A percentile compares a stretch with the other conserved stretches of the same genome.
These are phyloP conservation scores for Platyscapa corneri DNA, from an alignment of 1,140 invertebrate species.

Conservation along the genomic window DNA sequence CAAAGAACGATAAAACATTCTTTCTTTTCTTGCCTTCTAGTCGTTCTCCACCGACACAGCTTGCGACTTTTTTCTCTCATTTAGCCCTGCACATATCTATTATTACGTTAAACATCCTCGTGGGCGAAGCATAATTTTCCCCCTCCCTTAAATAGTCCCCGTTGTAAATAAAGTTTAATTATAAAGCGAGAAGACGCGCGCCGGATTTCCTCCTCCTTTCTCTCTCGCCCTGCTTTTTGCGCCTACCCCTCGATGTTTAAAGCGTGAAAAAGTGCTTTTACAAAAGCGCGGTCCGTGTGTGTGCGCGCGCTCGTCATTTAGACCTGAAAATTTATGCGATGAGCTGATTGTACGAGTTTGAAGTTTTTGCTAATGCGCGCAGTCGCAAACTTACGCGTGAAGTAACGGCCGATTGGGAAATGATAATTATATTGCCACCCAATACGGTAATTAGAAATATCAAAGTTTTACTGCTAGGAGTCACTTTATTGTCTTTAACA, in stretches of 20 bases:
- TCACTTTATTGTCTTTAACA: neutral
- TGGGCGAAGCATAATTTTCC: slow-evolving; percentile 23
- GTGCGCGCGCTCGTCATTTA: neutral
- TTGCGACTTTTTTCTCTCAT: slow-evolving; percentile 5
- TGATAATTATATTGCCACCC: neutral
- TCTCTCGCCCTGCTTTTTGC: too few relatives aligned
- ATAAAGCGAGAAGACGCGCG: slow-evolving; percentile 20
- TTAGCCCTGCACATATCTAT: neutral
- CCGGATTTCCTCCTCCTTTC: slow-evolving; percentile 16
- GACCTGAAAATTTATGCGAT: slow-evolving; percentile 31
- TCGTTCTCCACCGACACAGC: neutral
- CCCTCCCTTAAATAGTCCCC: neutral
- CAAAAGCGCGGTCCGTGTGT: neutral
- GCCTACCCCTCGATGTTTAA: neutral
- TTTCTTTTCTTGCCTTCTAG: slow-evolving; percentile 7
- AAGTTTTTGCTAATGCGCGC: neutral
- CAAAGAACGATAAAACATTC: slow-evolving; percentile 44
- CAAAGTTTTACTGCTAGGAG: neutral
- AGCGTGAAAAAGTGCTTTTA: slow-evolving; percentile 31
- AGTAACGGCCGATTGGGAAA: slow-evolving; percentile 25
- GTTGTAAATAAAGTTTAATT: slow-evolving; percentile 50
- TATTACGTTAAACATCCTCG: slow-evolving; percentile 41
- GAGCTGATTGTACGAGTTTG: neutral
- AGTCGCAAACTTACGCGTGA: neutral
- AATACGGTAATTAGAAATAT: slow-evolving; percentile 4